Evolutionary conservation across 2,888 invertebrate genomes (phyloP).

Genomic region (Platerodrilus igneus): DNA sequence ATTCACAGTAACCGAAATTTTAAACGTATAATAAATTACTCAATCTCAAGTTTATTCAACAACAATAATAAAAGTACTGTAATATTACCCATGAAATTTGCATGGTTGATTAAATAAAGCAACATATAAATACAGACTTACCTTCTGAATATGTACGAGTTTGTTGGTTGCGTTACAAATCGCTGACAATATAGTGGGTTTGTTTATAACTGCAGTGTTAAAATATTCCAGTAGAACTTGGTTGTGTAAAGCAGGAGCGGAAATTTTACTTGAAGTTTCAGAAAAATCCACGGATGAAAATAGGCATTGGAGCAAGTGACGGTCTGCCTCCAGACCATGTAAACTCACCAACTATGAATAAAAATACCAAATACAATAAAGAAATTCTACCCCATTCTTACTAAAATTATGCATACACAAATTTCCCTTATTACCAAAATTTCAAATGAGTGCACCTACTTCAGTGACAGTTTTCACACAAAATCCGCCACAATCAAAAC

Average conservation of each 20-base stretch:
- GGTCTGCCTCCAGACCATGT: constrained; percentile 95
- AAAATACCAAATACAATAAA: constrained; percentile 39
- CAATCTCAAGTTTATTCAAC: no score
- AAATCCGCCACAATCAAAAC: no score
- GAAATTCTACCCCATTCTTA: no score
- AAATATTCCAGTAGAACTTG: constrained; percentile 77
- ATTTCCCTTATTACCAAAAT: background rate
- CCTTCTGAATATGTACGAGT: constrained; percentile 72
- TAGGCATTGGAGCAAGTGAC: constrained; percentile 92
- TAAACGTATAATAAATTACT: no score
- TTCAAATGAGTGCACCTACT: constrained; percentile 7
- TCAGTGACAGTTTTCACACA: no score
- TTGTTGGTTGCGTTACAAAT: constrained; percentile 86
- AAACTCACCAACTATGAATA: constrained; percentile 73
- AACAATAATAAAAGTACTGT: no score
- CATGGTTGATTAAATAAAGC: no score
- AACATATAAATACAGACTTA: no score
- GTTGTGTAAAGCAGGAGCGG: constrained; percentile 57
- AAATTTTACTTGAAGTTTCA: constrained; percentile 57
- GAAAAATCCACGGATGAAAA: constrained; percentile 85
- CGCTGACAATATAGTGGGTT: constrained; percentile 81
- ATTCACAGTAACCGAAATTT: no score
- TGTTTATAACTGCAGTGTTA: constrained; percentile 70
- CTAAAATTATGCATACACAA: no score
- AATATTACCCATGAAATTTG: no score